A percentile compares a stretch with the other conserved stretches of the same genome.
These are phyloP conservation scores for Tinea trinotella DNA, from an alignment of 2,888 invertebrate species.

Conservation along the genomic window DNA sequence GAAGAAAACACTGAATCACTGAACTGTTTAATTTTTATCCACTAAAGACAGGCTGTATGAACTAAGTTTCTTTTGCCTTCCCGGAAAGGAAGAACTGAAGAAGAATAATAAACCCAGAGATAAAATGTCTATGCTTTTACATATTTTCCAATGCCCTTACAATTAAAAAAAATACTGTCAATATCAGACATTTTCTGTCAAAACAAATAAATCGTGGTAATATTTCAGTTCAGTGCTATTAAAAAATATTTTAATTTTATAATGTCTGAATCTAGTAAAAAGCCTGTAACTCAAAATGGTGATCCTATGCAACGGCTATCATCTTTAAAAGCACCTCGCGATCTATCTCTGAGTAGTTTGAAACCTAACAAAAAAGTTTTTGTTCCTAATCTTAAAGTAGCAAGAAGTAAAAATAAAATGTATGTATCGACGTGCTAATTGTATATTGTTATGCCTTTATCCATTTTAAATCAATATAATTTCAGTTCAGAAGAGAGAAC, in stretches of 20 bases:
- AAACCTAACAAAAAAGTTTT: conserved; percentile 72
- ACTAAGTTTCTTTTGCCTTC: too few relatives aligned
- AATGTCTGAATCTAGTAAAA: conserved; percentile 48
- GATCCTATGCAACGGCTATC: conserved; percentile 58
- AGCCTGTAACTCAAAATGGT: conserved; percentile 38
- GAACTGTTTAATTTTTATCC: too few relatives aligned
- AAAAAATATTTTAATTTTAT: not conserved
- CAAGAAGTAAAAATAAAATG: conserved; percentile 73
- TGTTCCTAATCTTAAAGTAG: conserved; percentile 73
- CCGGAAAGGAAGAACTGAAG: too few relatives aligned
- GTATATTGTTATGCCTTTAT: not conserved
- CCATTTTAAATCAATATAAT: not conserved
- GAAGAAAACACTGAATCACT: too few relatives aligned
- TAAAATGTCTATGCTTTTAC: too few relatives aligned
- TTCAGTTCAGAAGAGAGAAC: not conserved
- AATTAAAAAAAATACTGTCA: not conserved
- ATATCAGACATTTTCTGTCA: not conserved
- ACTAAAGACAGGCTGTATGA: too few relatives aligned
- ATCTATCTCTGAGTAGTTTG: conserved; percentile 67
- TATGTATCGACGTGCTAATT: conserved; percentile 26
- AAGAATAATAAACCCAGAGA: too few relatives aligned
- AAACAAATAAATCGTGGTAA: not conserved
- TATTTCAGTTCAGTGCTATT: not conserved
- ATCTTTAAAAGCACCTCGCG: conserved; percentile 69
- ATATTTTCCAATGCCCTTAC: not conserved